Evolutionary conservation across 2,113 vertebrate species (phyloP).

Genomic region (Hipposideros armiger): DNA sequence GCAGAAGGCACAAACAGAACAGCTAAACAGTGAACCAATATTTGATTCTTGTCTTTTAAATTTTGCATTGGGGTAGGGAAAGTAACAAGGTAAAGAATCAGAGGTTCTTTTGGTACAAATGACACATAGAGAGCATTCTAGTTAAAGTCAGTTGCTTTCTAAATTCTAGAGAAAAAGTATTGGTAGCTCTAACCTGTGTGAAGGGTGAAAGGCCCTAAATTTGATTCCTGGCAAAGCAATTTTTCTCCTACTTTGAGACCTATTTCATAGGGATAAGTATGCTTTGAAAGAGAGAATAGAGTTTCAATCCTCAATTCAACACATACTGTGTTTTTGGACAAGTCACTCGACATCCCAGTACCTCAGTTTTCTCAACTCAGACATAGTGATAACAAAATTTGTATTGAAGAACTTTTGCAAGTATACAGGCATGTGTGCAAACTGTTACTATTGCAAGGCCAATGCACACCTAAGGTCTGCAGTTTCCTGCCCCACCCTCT

Average conservation of each 20-base stretch:
- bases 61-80: conserved; percentile 51
- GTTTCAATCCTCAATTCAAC: not conserved
- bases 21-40: conserved; percentile 61
- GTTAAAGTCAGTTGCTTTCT: not conserved
- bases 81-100: conserved; percentile 37
- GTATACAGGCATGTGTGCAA: not conserved
- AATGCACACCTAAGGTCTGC: not conserved
- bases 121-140: not conserved
- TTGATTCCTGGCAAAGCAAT: not conserved
- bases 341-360: not conserved
- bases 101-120: not conserved
- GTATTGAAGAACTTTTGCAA: not conserved
- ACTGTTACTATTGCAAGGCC: not conserved
- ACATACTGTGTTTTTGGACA: not conserved
- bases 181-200: not conserved
- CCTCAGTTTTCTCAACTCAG: not conserved
- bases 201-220: not conserved
- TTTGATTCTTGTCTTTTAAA: conserved; percentile 69
- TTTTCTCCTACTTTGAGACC: not conserved
- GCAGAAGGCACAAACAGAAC: conserved; percentile 55
- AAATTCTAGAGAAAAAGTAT: not conserved
- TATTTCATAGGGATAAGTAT: not conserved
- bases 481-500: not conserved
- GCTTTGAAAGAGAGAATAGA: not conserved
- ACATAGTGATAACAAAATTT: not conserved